Conservation (phyloP, 2,888 invertebrate species). For the Pedicia rivosa region DNA sequence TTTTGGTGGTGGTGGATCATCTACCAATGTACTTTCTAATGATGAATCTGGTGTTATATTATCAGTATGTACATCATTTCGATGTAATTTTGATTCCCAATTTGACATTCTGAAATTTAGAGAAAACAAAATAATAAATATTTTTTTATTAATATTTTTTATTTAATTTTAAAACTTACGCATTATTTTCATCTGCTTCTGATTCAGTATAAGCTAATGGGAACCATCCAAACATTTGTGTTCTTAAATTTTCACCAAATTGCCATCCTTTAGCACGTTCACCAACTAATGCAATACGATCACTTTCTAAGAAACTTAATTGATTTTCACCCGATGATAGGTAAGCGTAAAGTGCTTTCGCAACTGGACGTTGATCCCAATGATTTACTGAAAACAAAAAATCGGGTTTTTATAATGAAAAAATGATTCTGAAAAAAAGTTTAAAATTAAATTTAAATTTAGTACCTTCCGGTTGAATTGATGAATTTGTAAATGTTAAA, state of each 20-base stretch:
- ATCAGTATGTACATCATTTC: conserved; percentile 13
- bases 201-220: conserved; percentile 86
- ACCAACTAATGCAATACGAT: conserved; percentile 73
- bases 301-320: conserved; percentile 81
- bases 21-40: conserved; percentile 10
- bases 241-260: conserved; percentile 85
- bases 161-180: too few relatives aligned
- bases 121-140: too few relatives aligned
- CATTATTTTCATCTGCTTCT: conserved; percentile 34
- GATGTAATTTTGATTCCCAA: conserved; percentile 7
- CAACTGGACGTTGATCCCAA: conserved; percentile 58
- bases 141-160: too few relatives aligned
- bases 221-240: conserved; percentile 90
- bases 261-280: conserved; percentile 93
- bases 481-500: too few relatives aligned
- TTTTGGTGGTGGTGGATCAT: conserved; percentile 14
- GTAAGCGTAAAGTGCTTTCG: conserved; percentile 78
- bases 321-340: conserved; percentile 81
- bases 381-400: conserved; percentile 13
- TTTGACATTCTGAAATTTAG: not conserved
- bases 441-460: too few relatives aligned
- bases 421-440: too few relatives aligned
- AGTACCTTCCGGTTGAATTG: too few relatives aligned
- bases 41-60: conserved; percentile 15
- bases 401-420: too few relatives aligned